These are phyloP conservation scores for Proteles cristata DNA, from an alignment of 2,113 vertebrate genomes.

Conservation along the genomic window DNA sequence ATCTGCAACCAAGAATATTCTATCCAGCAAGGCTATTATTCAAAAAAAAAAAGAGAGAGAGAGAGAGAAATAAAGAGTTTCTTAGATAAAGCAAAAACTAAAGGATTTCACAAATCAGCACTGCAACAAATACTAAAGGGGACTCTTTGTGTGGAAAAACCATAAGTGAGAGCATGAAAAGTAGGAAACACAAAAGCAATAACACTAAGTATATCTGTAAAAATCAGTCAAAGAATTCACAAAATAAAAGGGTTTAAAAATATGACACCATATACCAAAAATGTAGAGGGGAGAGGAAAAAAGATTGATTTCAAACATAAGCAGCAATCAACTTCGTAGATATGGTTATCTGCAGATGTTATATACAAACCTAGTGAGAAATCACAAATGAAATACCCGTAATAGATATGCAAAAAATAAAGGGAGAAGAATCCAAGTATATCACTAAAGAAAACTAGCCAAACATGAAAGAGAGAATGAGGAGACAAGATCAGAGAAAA, in stretches of 20 bases:
- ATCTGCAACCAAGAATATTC: not conserved
- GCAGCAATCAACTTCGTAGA: not conserved
- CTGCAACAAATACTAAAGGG: not conserved
- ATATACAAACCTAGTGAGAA: not conserved
- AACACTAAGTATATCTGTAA: not conserved
- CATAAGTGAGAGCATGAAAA: not conserved
- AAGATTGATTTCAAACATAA: not conserved
- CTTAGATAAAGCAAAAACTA: not conserved
- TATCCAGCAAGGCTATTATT: not conserved
- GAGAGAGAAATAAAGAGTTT: not conserved
- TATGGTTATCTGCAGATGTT: not conserved
- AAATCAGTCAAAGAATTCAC: not conserved
- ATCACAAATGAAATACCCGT: not conserved
- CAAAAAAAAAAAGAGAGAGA: not conserved
- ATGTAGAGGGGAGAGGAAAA: not conserved
- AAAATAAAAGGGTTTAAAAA: not conserved
- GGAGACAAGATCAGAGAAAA: not conserved
- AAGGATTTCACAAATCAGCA: not conserved
- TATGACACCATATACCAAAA: not conserved
- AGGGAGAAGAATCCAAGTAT: not conserved
- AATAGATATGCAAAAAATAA: not conserved
- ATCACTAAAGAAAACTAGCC: not conserved
- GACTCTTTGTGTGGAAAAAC: not conserved
- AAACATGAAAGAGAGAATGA: not conserved
- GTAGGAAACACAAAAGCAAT: not conserved